Evolutionary conservation across 1,140 invertebrate genomes (phyloP), one percentile per base, ranked within the genome.

Genomic region (Zelostemma sp.): DNA sequence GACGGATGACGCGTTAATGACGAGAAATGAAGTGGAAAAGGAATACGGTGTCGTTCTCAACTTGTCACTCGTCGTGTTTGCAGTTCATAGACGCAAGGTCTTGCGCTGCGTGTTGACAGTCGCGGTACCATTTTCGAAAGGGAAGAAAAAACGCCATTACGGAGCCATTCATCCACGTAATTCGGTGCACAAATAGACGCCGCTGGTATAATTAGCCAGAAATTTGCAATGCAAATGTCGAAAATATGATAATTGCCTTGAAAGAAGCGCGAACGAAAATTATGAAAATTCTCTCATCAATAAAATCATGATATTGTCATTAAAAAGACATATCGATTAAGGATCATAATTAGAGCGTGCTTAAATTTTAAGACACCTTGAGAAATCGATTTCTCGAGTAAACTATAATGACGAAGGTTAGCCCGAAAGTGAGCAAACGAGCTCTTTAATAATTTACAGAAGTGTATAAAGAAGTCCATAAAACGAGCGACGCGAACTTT

Each of bases 1-100:
- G 68, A 71, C 62, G 55, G 68, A 72, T 64, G 59, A 60, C 50
- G 58, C 59, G 60, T 53, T 72, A 72, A 72, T 63, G 61, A 72
- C 57, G 60, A 71, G 58, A 40, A 53, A 65, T 43, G 40, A 43
- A 15, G 40, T 17, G 40, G 14, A 35, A 18, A 43, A 18, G 40
- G 17, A 18, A 14, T 16, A 16, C 6, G 2, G 11, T 9, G 25
- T 51, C 28, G 25, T 31, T 33, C 21, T 28, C 48, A 11, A 51
- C 28, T 33, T 51, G 60, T 72, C 69, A 67, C 51, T 72, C 69
- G 60, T 68, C 69, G 16, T 58, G 55, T 53, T 61, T 65, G 46
- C 55, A 14, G 38, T 46, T 55, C 31, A 49, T 33, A 62, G 21
- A 54, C 28, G 40, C 68, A 71, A 71, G 68, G 68, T 55, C 63